These are phyloP conservation scores for Chaetophractus vellerosus DNA, from an alignment of 2,797 vertebrate species.

Conservation along the genomic window DNA sequence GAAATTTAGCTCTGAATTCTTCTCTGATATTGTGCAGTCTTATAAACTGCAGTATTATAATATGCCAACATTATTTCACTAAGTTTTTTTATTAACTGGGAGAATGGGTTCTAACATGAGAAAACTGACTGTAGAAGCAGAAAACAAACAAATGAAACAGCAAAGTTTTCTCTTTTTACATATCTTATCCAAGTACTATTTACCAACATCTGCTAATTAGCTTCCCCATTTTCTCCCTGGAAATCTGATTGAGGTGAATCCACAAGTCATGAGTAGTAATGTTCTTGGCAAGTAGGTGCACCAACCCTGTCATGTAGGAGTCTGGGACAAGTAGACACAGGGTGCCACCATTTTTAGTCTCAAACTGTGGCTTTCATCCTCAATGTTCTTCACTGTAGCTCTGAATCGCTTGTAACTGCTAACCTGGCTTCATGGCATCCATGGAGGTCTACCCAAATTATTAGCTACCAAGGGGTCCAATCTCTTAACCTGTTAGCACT, in stretches of 20 bases:
- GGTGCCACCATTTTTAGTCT: neutral
- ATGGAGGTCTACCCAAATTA: neutral
- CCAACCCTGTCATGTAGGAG: neutral
- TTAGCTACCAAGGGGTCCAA: neutral
- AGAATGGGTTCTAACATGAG: neutral
- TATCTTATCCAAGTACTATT: constrained; percentile 1
- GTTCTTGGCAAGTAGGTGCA: neutral
- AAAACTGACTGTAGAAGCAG: neutral
- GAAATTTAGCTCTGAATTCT: constrained; percentile 44
- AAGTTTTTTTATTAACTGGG: neutral
- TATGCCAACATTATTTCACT: neutral
- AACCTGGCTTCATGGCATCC: neutral
- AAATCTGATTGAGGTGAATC: neutral
- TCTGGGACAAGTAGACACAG: neutral
- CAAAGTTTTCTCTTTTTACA: neutral
- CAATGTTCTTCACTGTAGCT: neutral
- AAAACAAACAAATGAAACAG: neutral
- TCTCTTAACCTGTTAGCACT: neutral
- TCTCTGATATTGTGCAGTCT: neutral
- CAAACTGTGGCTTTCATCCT: neutral
- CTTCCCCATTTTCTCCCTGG: neutral
- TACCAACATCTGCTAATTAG: neutral
- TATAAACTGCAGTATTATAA: neutral
- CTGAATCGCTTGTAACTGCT: neutral
- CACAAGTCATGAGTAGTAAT: neutral